A percentile compares a stretch with the other conserved stretches of the same genome.
Conservation (phyloP, 2,888 invertebrate genomes). For the Lycophotia porphyrea region DNA sequence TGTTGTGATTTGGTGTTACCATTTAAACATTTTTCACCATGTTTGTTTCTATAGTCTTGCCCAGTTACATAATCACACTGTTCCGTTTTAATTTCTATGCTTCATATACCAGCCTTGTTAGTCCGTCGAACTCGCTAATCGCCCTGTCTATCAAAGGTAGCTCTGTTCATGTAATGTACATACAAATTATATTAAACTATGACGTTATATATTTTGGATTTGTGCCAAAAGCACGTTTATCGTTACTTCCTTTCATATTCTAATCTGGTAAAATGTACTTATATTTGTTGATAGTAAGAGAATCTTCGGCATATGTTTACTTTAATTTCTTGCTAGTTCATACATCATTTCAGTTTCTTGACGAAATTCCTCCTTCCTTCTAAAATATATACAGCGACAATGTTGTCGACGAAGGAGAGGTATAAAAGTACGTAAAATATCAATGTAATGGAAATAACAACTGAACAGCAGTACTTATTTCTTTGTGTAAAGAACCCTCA, state of each 20-base stretch:
- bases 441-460: neutral
- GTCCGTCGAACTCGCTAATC: conserved; percentile 14
- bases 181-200: conserved; percentile 13
- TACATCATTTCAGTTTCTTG: conserved; percentile 1
- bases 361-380: neutral
- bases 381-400: neutral
- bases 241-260: conserved; percentile 21
- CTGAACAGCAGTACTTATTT: neutral
- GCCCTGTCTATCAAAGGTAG: conserved; percentile 15
- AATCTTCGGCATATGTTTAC: conserved; percentile 7
- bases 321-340: neutral
- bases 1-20: neutral
- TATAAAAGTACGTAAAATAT: neutral
- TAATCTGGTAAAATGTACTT: conserved; percentile 35
- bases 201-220: conserved; percentile 38
- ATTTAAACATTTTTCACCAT: neutral
- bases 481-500: conserved; percentile 2
- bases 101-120: neutral
- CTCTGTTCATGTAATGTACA: neutral
- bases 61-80: neutral
- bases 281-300: conserved; percentile 42
- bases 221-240: conserved; percentile 46
- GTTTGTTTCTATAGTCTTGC: neutral
- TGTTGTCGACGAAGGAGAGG: neutral
- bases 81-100: neutral